A percentile compares a stretch with the other conserved stretches of the same genome.
phyloP scores from a whole-genome alignment of 1,140 invertebrate genomes.

The Thaumetopoea pityocampa region DNA sequence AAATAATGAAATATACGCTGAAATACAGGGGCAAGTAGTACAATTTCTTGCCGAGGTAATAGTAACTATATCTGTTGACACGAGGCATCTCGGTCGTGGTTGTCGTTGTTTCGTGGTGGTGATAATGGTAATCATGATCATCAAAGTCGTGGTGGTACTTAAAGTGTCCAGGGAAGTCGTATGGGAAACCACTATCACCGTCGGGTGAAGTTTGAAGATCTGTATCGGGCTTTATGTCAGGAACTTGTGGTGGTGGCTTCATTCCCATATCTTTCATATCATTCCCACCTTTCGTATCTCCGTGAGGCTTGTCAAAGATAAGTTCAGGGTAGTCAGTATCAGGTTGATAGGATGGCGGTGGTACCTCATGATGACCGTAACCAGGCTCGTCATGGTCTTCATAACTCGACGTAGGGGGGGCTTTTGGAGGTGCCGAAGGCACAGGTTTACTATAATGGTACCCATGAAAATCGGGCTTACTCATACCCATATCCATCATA shows the following conservation, averaged over 20 bases:
- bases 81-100: slow-evolving; percentile 80
- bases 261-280: slow-evolving; percentile 49
- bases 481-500: slow-evolving; percentile 20
- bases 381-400: slow-evolving; percentile 18
- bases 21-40: slow-evolving; percentile 91
- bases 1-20: slow-evolving; percentile 89
- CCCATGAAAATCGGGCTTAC: slow-evolving; percentile 46
- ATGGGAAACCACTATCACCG: slow-evolving; percentile 55
- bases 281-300: slow-evolving; percentile 30
- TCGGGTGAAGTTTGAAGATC: slow-evolving; percentile 31
- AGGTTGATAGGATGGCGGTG: slow-evolving; percentile 25
- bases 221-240: slow-evolving; percentile 33
- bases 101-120: slow-evolving; percentile 72
- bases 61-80: slow-evolving; percentile 87
- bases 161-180: slow-evolving; percentile 67
- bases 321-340: slow-evolving; percentile 49
- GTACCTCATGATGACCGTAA: slow-evolving; percentile 24
- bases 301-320: slow-evolving; percentile 47
- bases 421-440: slow-evolving; percentile 21
- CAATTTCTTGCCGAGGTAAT: slow-evolving; percentile 86
- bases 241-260: slow-evolving; percentile 40
- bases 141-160: slow-evolving; percentile 70
- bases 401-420: too few relatives aligned
- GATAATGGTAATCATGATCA: slow-evolving; percentile 65
- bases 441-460: slow-evolving; percentile 54